These are phyloP conservation scores for Gymnoscopelus braueri DNA, from an alignment of 2,797 vertebrate species.

Conservation along the genomic window DNA sequence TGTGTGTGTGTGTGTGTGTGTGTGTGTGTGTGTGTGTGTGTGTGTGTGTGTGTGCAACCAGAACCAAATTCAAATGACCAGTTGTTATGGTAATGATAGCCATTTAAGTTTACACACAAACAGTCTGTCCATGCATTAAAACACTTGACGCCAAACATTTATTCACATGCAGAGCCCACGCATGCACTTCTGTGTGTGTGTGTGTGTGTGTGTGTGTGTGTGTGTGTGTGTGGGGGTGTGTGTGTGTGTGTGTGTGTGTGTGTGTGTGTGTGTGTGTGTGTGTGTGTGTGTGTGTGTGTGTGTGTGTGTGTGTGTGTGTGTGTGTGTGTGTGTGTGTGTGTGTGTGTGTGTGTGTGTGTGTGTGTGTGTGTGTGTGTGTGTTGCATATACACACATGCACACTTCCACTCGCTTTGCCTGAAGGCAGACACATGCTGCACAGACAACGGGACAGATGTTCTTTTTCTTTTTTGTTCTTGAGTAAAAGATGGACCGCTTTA, in stretches of 20 bases:
- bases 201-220: too few relatives aligned
- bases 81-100: not conserved
- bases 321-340: too few relatives aligned
- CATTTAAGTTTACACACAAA: not conserved
- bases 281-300: not conserved
- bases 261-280: too few relatives aligned
- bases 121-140: not conserved
- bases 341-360: too few relatives aligned
- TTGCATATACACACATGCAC: constrained; percentile 20
- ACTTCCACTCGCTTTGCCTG: constrained; percentile 23
- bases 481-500: constrained; percentile 62
- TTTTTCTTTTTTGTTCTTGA: constrained; percentile 17
- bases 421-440: constrained; percentile 60
- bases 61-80: constrained; percentile 1
- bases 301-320: not conserved
- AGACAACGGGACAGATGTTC: constrained; percentile 68
- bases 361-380: not conserved
- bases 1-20: constrained; percentile 1
- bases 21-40: constrained; percentile 3
- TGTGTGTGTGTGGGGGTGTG: not conserved
- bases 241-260: not conserved
- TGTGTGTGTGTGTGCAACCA: not conserved
- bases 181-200: not conserved
- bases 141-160: too few relatives aligned
- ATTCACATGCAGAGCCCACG: constrained; percentile 14